Evolutionary conservation across 2,888 invertebrate species (phyloP), one percentile per base, ranked within the genome.

Genomic region (Merodon equestris): DNA sequence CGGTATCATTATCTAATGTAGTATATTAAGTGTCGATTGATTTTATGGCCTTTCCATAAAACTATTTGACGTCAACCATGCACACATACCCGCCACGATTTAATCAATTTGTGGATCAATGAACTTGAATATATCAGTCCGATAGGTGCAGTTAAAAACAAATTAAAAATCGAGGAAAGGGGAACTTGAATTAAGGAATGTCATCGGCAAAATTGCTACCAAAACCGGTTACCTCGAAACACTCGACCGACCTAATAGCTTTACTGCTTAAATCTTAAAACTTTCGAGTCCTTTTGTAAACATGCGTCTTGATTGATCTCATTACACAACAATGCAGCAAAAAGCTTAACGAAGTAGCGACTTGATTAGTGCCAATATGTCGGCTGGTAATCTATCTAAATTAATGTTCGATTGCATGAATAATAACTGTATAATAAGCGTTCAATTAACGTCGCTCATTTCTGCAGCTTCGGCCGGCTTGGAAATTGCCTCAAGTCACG

Each of bases 351-450:
- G 27, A 27, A 27, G 3, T 53, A 70, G 45, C 53, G 19, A 12
- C 9, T 48, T 42, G 61, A 56, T 61, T 48, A 61, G 61, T 63
- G 53, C 17, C 57, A 47, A 47, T 44, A 40, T 58, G 64, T 47
- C 42, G 64, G 12, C 38, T 19, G 15, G 60, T 44, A 70, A 64
- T 64, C 58, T 38, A 70, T 64, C 38, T 64, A 66, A 74, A 57
- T 53, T 45, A 51, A 18, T 14, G 9, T 57, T 56, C 13, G 17
- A 48, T 63, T 42, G 36, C 44, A 45, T 34, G 47, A n/a, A 15
- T 64, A 72, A 72, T 72, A 72, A 57, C 64, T 57, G 45, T 36
- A 51, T 58, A 51, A 64, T 64, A 72, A 72, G 51, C 51, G 63
- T 38, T 64, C 72, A 51, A 72, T 72, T 72, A 72, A 51, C 51